Conservation (phyloP, 2,888 invertebrate species). For the Hirtodrosophila histrioides region DNA sequence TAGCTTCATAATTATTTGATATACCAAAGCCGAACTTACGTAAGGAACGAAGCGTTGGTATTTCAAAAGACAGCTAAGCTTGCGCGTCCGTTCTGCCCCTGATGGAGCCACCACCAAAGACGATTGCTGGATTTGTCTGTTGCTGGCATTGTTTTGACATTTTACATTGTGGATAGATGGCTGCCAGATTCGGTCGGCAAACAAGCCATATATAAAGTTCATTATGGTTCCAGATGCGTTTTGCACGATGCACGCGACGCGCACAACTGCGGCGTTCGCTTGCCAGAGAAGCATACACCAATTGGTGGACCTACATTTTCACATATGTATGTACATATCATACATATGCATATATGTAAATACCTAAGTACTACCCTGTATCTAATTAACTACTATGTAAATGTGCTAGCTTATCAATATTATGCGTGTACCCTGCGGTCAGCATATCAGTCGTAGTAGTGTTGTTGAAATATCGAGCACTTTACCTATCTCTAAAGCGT, state of each 20-base stretch:
- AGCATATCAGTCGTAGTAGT: neutral
- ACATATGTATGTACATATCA: neutral
- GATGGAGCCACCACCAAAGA: conserved; percentile 33
- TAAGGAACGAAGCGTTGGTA: conserved; percentile 37
- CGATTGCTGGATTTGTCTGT: neutral
- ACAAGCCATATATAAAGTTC: conserved; percentile 21
- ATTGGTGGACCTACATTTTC: neutral
- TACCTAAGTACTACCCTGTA: neutral
- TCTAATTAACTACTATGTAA: conserved; percentile 34
- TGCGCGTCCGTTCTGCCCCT: conserved; percentile 80
- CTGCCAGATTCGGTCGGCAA: conserved; percentile 9
- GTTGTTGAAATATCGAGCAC: too few species aligned
- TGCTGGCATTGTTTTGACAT: neutral
- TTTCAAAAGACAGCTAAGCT: conserved; percentile 77
- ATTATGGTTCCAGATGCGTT: conserved; percentile 9
- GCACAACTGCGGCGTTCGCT: neutral
- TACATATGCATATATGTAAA: neutral
- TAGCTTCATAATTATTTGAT: too few species aligned
- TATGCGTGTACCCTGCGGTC: neutral
- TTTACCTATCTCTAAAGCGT: too few species aligned
- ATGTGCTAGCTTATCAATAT: conserved; percentile 31
- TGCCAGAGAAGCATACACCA: neutral
- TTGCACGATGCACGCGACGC: neutral
- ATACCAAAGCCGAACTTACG: conserved; percentile 40
- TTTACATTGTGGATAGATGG: conserved; percentile 1